Evolutionary conservation across 2,888 invertebrate species (phyloP).

Genomic region (Ornithoptera alexandrae): DNA sequence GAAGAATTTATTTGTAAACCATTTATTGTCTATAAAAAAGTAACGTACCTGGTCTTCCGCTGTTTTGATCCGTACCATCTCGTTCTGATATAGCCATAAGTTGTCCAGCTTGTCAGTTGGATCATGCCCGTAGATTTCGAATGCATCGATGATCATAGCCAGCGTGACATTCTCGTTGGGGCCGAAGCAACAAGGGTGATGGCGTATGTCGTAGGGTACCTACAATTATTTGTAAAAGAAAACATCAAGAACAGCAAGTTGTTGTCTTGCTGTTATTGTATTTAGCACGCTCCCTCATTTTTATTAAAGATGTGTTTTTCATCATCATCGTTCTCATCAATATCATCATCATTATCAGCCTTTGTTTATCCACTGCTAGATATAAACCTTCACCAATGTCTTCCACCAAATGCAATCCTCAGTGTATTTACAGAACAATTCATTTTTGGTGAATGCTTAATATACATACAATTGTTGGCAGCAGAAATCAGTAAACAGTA

Average conservation of each 20-base stretch:
- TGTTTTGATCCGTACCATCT: conserved; percentile 69
- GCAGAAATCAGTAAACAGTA: too few species aligned
- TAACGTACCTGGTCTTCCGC: conserved; percentile 66
- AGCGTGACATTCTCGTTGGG: conserved; percentile 65
- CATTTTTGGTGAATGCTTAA: too few species aligned
- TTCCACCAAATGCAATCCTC: too few species aligned
- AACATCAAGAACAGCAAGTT: background rate
- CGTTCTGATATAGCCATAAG: conserved; percentile 67
- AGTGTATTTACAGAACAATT: too few species aligned
- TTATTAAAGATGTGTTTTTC: too few species aligned
- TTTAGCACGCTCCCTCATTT: too few species aligned
- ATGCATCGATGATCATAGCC: conserved; percentile 74
- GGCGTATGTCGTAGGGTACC: conserved; percentile 63
- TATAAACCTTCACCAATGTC: too few species aligned
- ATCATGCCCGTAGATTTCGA: conserved; percentile 74
- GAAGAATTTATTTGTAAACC: background rate
- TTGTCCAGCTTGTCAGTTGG: conserved; percentile 73
- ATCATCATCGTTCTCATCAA: too few species aligned
- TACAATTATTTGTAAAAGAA: conserved; percentile 32
- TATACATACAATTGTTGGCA: too few species aligned
- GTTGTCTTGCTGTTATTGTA: too few species aligned
- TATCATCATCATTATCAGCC: too few species aligned
- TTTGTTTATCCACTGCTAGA: too few species aligned
- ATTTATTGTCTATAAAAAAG: background rate
- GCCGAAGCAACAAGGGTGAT: conserved; percentile 68